Evolutionary conservation across 37 sponge, comb jelly and placozoan genomes (phyloP), one percentile per base, ranked within the genome.

Genomic region (Agelas oroides): DNA sequence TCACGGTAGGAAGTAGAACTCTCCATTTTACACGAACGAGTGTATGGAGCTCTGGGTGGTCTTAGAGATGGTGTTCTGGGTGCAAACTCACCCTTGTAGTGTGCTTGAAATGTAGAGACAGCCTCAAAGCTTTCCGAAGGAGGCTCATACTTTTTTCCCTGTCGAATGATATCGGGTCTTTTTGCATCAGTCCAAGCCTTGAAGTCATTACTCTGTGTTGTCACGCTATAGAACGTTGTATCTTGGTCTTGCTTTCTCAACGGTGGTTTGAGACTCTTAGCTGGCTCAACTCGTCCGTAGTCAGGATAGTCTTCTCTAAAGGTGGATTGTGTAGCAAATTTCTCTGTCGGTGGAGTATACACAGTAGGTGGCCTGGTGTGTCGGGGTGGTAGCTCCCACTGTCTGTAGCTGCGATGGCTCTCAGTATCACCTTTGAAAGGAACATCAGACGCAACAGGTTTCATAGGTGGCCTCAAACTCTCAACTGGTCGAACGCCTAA

Each of bases 111-210:
- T 25, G 94, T 94, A 5, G 92, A 86, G 5, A 77, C 23, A 13
- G 70, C 94, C 71, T 76, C 80, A 73, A 94, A 94, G 39, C 71
- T 90, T 28, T 90, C 83, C 40, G 71, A 58, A 12, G 91, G 87
- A 25, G 94, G 80, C 36, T 75, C 69, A 53, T 93, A 93, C 52
- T 62, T 65, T 21, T 71, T 73, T 6, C 37, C 86, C 13, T 71
- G 82, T 41, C 30, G 69, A 5, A 89, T 76, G 28, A 65, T 57
- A 33, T 65, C 36, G 24, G 89, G 38, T 24, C 60, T 37, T 31
- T 79, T 39, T 17, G 63, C 83, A 33, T 76, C 76, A 20, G 64
- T 58, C 91, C 92, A 89, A 34, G 82, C 23, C 68, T 80, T 79
- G 60, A 56, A 93, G 84, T 89, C 91, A 52, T 33, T 18, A 16